Conservation (phyloP, 2,888 invertebrate genomes). For the Spilosoma lubricipeda region DNA sequence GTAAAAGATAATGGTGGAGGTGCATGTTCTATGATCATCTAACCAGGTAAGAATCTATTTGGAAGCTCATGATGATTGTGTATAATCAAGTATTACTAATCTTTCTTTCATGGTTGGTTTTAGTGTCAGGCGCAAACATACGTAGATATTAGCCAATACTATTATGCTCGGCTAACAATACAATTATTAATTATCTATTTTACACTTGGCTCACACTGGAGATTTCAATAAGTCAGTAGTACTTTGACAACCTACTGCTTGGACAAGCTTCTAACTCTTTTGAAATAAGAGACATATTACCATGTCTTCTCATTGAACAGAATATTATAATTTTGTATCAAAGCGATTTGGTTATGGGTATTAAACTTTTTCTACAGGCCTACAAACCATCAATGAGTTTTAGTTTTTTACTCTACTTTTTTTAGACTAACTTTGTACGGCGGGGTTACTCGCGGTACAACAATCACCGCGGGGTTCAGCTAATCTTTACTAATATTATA, state of each 20-base stretch:
- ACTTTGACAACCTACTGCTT: too few relatives aligned
- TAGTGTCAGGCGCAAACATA: constrained; percentile 50
- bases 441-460: too few relatives aligned
- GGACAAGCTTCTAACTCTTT: neutral
- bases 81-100: constrained; percentile 55
- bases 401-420: too few relatives aligned
- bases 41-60: constrained; percentile 73
- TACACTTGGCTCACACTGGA: neutral
- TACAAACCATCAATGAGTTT: neutral
- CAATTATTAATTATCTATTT: too few relatives aligned
- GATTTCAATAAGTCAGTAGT: neutral
- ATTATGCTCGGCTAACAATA: neutral
- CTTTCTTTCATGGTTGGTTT: constrained; percentile 34
- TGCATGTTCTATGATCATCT: constrained; percentile 73
- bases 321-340: neutral
- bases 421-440: too few relatives aligned
- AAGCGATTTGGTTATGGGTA: neutral
- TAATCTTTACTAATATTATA: too few relatives aligned
- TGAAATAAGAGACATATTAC: neutral
- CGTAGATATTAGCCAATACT: neutral
- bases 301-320: neutral
- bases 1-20: constrained; percentile 71
- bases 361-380: neutral
- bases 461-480: too few relatives aligned
- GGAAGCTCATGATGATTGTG: constrained; percentile 56